Conservation (phyloP, 2,888 invertebrate genomes). For the Acronicta alni region DNA sequence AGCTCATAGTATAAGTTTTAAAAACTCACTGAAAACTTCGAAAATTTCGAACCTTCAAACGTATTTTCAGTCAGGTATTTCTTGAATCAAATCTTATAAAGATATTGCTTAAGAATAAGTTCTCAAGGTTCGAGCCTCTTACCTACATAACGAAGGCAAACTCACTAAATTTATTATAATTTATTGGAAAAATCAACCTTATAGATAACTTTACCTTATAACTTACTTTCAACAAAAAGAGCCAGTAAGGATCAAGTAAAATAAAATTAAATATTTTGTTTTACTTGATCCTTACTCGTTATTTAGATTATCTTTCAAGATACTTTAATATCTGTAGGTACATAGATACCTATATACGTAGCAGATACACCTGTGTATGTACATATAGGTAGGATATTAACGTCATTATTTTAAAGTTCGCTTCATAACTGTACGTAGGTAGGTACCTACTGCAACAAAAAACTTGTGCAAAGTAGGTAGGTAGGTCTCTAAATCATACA, state of each 20-base stretch:
- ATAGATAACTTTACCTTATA: constrained; percentile 46
- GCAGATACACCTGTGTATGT: no score
- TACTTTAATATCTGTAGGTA: not conserved
- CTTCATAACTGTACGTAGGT: no score
- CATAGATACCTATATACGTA: no score
- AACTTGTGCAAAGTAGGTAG: no score
- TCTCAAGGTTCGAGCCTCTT: constrained; percentile 29
- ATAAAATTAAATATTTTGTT: no score
- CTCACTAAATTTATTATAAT: constrained; percentile 59
- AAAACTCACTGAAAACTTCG: constrained; percentile 46
- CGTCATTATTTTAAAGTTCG: no score
- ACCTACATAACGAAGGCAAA: constrained; percentile 50
- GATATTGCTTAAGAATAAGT: constrained; percentile 50
- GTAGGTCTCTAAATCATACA: not conserved
- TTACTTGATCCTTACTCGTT: constrained; percentile 44
- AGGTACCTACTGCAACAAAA: no score
- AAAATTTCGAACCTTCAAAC: constrained; percentile 44
- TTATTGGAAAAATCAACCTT: constrained; percentile 55
- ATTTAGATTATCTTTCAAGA: constrained; percentile 17
- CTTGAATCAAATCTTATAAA: constrained; percentile 55
- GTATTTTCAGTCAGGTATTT: constrained; percentile 56
- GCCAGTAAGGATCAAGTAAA: constrained; percentile 24
- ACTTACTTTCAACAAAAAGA: constrained; percentile 49
- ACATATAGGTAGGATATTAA: no score
- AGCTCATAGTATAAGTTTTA: constrained; percentile 29